Evolutionary conservation across 2,113 vertebrate genomes (phyloP).

Genomic region (Cheilinus undulatus): DNA sequence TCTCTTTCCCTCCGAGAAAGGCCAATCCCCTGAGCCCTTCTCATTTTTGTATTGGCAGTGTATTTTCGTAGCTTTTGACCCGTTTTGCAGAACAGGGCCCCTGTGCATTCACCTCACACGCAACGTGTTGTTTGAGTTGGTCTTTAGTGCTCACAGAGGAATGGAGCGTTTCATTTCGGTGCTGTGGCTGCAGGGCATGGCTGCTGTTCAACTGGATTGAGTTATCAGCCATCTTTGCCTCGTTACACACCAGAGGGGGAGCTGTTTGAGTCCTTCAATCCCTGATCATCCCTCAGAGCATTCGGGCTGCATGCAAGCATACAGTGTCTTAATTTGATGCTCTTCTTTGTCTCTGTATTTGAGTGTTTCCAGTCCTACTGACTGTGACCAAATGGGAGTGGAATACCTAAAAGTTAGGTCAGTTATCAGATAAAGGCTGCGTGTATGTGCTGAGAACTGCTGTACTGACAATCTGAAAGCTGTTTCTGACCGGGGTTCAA

Average conservation of each 20-base stretch:
- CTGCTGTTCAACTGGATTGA: conserved; percentile 56
- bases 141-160: conserved; percentile 45
- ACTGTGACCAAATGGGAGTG: not conserved
- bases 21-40: not conserved
- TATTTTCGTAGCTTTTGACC: not conserved
- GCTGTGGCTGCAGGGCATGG: conserved; percentile 52
- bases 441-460: conserved; percentile 14
- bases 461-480: conserved; percentile 5
- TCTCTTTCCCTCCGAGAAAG: not conserved
- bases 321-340: conserved; percentile 8
- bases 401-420: not conserved
- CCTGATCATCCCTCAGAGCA: conserved; percentile 25
- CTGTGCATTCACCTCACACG: conserved; percentile 19
- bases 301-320: conserved; percentile 8
- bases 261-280: conserved; percentile 46
- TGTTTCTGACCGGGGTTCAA: conserved; percentile 8
- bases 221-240: conserved; percentile 56
- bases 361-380: conserved; percentile 5
- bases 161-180: conserved; percentile 48
- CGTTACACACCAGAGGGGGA: conserved; percentile 37
- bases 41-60: not conserved
- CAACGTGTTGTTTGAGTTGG: conserved; percentile 16
- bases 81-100: not conserved
- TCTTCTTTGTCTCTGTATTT: not conserved
- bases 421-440: conserved; percentile 18